phyloP scores from a whole-genome alignment of 2,113 vertebrate species.

The Sinocyclocheilus anophthalmus region DNA sequence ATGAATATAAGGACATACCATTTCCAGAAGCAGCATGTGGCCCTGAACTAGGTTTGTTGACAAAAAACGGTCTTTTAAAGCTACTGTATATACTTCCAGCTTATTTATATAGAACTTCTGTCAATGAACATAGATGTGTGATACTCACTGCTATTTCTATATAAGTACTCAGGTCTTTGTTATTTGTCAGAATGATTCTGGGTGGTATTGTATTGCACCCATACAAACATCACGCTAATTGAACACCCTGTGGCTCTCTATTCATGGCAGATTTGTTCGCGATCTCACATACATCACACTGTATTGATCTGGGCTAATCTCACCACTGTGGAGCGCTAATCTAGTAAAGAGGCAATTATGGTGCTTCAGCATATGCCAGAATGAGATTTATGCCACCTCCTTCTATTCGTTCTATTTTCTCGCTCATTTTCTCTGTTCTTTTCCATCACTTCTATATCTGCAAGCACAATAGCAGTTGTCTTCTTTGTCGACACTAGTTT shows the following conservation, averaged over 20 bases:
- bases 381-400: conserved; percentile 44
- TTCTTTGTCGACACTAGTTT: conserved; percentile 30
- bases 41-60: too few species aligned
- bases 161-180: conserved; percentile 32
- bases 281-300: conserved; percentile 57
- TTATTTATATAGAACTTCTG: not conserved
- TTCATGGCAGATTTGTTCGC: conserved; percentile 57
- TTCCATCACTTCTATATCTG: conserved; percentile 25
- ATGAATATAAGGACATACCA: not conserved
- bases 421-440: not conserved
- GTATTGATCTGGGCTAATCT: conserved; percentile 63
- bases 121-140: not conserved
- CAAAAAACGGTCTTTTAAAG: not conserved
- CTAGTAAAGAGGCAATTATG: conserved; percentile 64
- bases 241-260: conserved; percentile 45
- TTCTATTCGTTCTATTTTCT: conserved; percentile 14
- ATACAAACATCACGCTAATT: conserved; percentile 54
- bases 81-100: not conserved
- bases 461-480: conserved; percentile 9
- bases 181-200: conserved; percentile 40
- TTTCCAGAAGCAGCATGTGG: not conserved
- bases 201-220: conserved; percentile 42
- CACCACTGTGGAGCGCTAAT: conserved; percentile 59
- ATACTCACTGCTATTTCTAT: not conserved
- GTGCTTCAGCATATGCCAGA: conserved; percentile 53